These are phyloP conservation scores for Labia minor DNA, from an alignment of 2,888 invertebrate species.

Conservation along the genomic window DNA sequence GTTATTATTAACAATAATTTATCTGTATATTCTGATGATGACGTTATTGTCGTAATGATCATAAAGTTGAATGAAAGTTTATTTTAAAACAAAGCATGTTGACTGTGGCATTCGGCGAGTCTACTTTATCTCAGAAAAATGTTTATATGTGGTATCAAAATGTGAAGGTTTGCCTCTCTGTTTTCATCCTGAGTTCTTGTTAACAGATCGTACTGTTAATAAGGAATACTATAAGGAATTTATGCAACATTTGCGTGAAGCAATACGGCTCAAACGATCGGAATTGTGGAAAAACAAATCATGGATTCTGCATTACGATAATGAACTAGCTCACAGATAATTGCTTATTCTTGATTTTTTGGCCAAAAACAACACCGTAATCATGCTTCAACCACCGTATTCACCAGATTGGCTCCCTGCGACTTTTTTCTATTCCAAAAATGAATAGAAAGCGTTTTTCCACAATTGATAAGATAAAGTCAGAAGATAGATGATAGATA, in stretches of 20 bases:
- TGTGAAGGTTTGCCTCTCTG: conserved; percentile 17
- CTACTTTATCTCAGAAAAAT: not conserved
- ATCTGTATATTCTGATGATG: no score
- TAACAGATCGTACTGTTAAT: not conserved
- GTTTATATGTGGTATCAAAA: not conserved
- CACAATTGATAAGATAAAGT: not conserved
- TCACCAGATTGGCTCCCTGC: conserved; percentile 15
- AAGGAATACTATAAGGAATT: conserved; percentile 15
- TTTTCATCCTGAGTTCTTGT: conserved; percentile 8
- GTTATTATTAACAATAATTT: no score
- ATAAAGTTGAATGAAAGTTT: no score
- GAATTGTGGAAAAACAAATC: conserved; percentile 17
- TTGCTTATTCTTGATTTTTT: conserved; percentile 15
- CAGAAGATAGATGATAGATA: no score
- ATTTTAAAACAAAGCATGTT: no score
- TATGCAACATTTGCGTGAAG: not conserved
- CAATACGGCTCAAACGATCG: not conserved
- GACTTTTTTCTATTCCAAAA: conserved; percentile 15
- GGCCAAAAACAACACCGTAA: conserved; percentile 14
- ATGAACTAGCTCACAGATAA: not conserved
- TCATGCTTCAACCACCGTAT: no score
- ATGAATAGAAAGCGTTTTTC: not conserved
- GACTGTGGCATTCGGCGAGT: conserved; percentile 16
- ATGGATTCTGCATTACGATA: not conserved
- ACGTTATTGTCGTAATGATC: no score